Base-by-base conservation (phyloP, 2,888 invertebrate species). In the Patella caerulea region DNA sequence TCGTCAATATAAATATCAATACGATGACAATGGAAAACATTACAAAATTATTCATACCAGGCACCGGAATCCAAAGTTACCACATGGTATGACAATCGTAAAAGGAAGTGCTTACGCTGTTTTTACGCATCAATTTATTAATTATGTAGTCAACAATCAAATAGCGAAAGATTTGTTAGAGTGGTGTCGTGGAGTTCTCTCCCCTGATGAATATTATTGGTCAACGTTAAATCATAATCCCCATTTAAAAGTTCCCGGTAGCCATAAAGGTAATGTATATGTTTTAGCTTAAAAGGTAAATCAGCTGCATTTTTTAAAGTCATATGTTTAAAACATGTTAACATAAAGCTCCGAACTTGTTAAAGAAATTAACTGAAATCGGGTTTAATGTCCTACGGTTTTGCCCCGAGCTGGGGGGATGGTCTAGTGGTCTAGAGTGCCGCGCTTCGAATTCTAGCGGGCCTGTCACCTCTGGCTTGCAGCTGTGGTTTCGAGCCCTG, bases 181-280 rank as follows among this genome's bases (percentile, higher is more conserved):
- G 29, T 92, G 90, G 91, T 85, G 86, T n/a, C 79, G 85, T 17
- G 86, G 85, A n/a, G 89, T 91, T 3, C 84, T 81, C 56, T 90
- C 88, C 76, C 90, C 91, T 1, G 91, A 92, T 77, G 92, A 92
- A 79, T 89, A 90, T 76, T 90, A 86, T 80, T 91, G 91, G 91
- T 85, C 91, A 4, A 91, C 90, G 1, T 77, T 92, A 15, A 86
- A 91, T 74, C 89, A 90, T 78, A 91, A 91, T 78, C 84, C 86
- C 17, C 83, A 84, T 24, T 79, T 90, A 5, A 76, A 85, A 19
- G 83, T 88, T 3, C 91, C 91, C 2, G 91, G 91, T 0, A 84
- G 88, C 5, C 91, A 88, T 74, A 81, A 79, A 82, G 91, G 91
- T 90, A 82, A 54, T 82, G 45, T 7, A 45, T 9, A 1, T 45